Evolutionary conservation across 2,113 vertebrate genomes (phyloP), one percentile per base, ranked within the genome.

Genomic region (Trogon melanurus): DNA sequence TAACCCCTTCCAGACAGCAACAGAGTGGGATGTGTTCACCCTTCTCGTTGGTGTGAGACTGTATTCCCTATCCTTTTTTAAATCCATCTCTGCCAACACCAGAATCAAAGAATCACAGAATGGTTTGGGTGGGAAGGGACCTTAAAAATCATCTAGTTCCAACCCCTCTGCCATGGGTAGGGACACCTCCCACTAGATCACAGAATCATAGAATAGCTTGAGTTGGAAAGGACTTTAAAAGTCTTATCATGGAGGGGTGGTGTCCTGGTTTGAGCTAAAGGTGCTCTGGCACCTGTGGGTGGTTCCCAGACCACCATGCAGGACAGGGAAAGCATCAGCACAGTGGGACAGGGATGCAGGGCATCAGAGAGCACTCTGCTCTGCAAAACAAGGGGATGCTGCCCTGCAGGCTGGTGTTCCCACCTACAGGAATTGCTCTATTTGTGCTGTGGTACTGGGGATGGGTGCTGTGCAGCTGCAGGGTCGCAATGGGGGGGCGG

Each of bases 401-500:
- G 34, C 36, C 9, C 26, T 6, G 25, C 1, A 0, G 21, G 21
- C 20, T 44, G 32, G 13, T 54, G 18, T 60, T 30, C 19, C 12
- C 3, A 1, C 5, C 23, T 29, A 16, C 6, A 10, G 44, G 64
- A 36, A 25, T 25, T 6, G 1, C 30, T 58, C 56, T 7, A 1
- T 4, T 5, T 4, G 6, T 38, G 36, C 34, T 50, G 26, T 7
- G 10, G 50, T 18, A 9, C 21, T 47, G 14, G 27, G 29, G n/a
- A 66, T 23, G 17, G 61, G 30, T 1, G 1, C 13, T 1, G 2
- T 29, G 41, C 32, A 62, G 9, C 36, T 44, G 48, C 34, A 44
- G 66, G 60, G n/a, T 56, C 1, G 1, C 1, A 10, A 16, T 36
- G 36, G 36, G 0, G 6, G 32, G 8, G 47, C 13, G 27, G 13